Percentiles rank a stretch among this genome's conserved stretches.
phyloP scores from a whole-genome alignment of 2,888 invertebrate genomes.

The Seira sanloemensis region DNA sequence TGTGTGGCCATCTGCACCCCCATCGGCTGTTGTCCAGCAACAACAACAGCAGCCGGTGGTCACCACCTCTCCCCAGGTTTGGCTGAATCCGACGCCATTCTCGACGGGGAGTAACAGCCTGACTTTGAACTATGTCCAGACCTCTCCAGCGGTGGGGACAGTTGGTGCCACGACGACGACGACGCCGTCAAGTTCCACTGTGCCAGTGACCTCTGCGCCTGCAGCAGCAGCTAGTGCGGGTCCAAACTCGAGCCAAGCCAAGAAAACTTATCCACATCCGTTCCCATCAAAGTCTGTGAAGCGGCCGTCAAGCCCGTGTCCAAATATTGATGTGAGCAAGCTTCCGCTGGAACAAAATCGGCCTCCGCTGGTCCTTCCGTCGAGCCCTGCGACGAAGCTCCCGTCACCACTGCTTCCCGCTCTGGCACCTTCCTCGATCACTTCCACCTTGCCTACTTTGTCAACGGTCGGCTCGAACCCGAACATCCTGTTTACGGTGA shows the following conservation, averaged over 20 bases:
- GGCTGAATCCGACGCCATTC: neutral
- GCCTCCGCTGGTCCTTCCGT: conserved; percentile 72
- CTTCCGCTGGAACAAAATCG: conserved; percentile 77
- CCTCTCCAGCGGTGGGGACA: conserved; percentile 71
- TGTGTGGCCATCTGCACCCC: conserved; percentile 52
- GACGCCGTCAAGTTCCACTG: conserved; percentile 74
- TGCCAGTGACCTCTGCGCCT: conserved; percentile 73
- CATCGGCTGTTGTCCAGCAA: conserved; percentile 27
- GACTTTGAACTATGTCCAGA: conserved; percentile 56
- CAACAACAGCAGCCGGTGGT: conserved; percentile 43
- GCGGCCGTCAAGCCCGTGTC: conserved; percentile 77
- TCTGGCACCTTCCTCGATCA: neutral
- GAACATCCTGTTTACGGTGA: conserved; percentile 56
- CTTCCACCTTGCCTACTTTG: conserved; percentile 34
- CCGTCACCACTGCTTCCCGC: conserved; percentile 1
- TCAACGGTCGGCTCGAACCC: conserved; percentile 40
- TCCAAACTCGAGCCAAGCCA: conserved; percentile 72
- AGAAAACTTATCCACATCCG: conserved; percentile 63
- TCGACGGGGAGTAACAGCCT: conserved; percentile 41
- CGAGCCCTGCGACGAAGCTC: neutral
- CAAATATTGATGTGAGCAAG: conserved; percentile 80
- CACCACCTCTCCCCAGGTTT: conserved; percentile 24
- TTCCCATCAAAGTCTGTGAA: conserved; percentile 62
- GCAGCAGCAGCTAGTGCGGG: conserved; percentile 74
- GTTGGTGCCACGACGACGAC: conserved; percentile 72